Percentiles rank a stretch among this genome's conserved stretches.
Evolutionary conservation across 2,113 vertebrate genomes (phyloP).

Genomic region (Paradisaea rubra): DNA sequence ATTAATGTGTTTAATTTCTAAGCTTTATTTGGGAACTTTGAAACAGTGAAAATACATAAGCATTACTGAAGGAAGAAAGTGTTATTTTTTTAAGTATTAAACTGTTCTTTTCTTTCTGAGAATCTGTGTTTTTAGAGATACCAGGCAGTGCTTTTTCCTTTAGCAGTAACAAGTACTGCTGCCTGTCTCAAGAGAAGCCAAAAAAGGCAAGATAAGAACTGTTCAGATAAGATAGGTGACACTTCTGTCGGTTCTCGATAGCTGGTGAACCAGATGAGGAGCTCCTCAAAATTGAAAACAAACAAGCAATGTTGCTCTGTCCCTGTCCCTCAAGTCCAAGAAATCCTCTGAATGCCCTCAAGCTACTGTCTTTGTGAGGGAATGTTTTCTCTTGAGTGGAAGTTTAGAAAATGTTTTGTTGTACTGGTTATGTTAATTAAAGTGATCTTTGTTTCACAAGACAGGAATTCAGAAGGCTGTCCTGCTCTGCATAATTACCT

Average conservation of each 20-base stretch:
- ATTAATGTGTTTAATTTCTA: not conserved
- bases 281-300: not conserved
- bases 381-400: not conserved
- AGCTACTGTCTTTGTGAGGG: not conserved
- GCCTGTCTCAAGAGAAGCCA: not conserved
- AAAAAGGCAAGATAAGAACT: not conserved
- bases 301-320: not conserved
- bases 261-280: not conserved
- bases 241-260: not conserved
- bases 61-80: not conserved
- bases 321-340: not conserved
- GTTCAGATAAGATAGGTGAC: not conserved
- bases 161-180: not conserved
- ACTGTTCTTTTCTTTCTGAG: not conserved
- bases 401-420: not conserved
- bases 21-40: not conserved
- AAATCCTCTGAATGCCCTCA: not conserved
- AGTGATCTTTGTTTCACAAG: not conserved
- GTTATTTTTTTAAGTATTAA: not conserved
- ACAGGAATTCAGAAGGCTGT: not conserved
- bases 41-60: not conserved
- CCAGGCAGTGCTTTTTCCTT: not conserved
- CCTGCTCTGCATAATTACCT: not conserved
- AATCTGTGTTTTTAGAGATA: not conserved
- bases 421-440: not conserved